These are phyloP conservation scores for Ptiloglossa arizonensis DNA, from an alignment of 1,140 invertebrate species.

Conservation along the genomic window DNA sequence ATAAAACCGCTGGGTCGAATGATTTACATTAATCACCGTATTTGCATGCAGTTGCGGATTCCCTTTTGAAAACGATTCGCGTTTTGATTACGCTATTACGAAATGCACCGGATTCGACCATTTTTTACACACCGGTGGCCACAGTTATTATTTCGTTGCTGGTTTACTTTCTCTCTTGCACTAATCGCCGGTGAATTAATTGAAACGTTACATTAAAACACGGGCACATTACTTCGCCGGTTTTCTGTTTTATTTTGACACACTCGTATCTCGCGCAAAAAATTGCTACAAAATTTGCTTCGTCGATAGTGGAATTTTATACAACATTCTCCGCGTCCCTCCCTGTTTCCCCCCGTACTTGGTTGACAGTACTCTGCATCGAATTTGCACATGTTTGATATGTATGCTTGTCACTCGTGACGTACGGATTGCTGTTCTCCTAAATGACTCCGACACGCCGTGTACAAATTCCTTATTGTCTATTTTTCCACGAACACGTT, in stretches of 20 bases:
- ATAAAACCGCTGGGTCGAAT: not conserved
- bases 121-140: conserved; percentile 1
- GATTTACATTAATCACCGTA: conserved; percentile 12
- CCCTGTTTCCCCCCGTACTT: not conserved
- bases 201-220: conserved; percentile 10
- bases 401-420: conserved; percentile 26
- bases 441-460: conserved; percentile 9
- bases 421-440: conserved; percentile 2
- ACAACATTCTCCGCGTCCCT: not conserved
- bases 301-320: conserved; percentile 22
- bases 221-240: not conserved
- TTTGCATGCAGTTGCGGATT: not conserved
- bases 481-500: too few relatives aligned
- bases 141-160: conserved; percentile 24
- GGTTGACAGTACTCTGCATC: conserved; percentile 28
- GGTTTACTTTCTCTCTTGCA: too few relatives aligned
- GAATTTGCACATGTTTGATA: conserved; percentile 44
- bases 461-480: not conserved
- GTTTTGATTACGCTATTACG: conserved; percentile 6
- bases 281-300: conserved; percentile 12
- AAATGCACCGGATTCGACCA: not conserved
- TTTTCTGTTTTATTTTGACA: not conserved
- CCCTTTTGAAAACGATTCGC: not conserved
- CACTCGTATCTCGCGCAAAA: not conserved
- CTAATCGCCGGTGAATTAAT: not conserved